phyloP scores from a whole-genome alignment of 2,888 invertebrate species.

The Cheilosia scutellata region DNA sequence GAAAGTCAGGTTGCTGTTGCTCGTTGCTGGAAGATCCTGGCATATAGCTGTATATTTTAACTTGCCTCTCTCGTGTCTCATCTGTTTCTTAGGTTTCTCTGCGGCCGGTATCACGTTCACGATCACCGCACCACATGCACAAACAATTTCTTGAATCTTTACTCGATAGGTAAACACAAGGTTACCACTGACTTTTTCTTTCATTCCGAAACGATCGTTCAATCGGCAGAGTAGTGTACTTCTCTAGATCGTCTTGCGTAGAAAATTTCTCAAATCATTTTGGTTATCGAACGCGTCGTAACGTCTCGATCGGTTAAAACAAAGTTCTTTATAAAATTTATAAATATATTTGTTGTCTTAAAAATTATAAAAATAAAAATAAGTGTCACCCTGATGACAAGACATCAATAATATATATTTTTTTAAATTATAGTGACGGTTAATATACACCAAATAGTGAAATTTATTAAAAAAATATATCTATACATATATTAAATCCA shows the following conservation, averaged over 20 bases:
- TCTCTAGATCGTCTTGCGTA: conserved; percentile 53
- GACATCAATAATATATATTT: conserved; percentile 8
- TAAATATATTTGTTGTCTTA: too few species aligned
- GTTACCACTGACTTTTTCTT: conserved; percentile 79
- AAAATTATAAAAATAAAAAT: too few species aligned
- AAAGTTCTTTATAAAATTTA: conserved; percentile 15
- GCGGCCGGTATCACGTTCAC: background rate
- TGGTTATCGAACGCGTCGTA: conserved; percentile 30
- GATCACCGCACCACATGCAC: background rate
- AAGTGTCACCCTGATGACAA: conserved; percentile 37
- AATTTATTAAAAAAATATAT: conserved; percentile 11
- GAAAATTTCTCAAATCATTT: conserved; percentile 24
- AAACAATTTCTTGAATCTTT: conserved; percentile 52
- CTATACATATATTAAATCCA: background rate
- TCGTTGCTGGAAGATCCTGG: conserved; percentile 34
- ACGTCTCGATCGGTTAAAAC: conserved; percentile 35
- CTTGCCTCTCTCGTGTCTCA: conserved; percentile 41
- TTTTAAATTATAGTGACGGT: conserved; percentile 19
- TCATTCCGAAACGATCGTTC: conserved; percentile 83
- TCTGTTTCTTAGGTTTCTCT: conserved; percentile 13
- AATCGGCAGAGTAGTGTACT: conserved; percentile 80
- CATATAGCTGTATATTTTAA: conserved; percentile 8
- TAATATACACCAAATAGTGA: conserved; percentile 5
- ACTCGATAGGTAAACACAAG: conserved; percentile 77
- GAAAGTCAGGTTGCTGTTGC: conserved; percentile 20